These are phyloP conservation scores for Intoshia linei DNA, from an alignment of 1,140 invertebrate genomes.

Conservation along the genomic window DNA sequence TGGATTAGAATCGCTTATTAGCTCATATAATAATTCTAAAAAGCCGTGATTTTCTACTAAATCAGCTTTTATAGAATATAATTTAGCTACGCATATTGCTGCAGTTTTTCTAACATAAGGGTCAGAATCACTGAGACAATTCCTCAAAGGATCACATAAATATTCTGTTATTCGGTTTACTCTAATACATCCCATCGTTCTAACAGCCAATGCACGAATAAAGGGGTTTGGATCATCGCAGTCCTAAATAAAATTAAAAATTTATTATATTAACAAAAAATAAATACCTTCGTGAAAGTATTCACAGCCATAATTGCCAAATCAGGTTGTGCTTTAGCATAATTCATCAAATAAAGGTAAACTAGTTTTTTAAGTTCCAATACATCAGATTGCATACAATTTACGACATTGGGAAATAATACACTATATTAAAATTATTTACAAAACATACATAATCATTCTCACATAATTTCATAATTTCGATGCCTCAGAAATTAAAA, in stretches of 20 bases:
- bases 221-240: constrained; percentile 98
- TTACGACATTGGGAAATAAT: constrained; percentile 89
- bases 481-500: too few relatives aligned
- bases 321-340: constrained; percentile 96
- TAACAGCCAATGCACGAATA: constrained; percentile 77
- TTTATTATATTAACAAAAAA: constrained; percentile 3
- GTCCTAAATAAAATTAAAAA: constrained; percentile 36
- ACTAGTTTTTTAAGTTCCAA: constrained; percentile 94
- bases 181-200: constrained; percentile 97
- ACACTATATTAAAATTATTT: constrained; percentile 28
- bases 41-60: constrained; percentile 94
- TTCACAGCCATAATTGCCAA: constrained; percentile 99
- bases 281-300: constrained; percentile 77
- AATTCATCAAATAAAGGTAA: constrained; percentile 98
- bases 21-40: constrained; percentile 69
- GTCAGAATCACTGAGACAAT: constrained; percentile 80
- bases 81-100: constrained; percentile 87
- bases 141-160: constrained; percentile 77
- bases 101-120: constrained; percentile 96
- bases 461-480: too few relatives aligned
- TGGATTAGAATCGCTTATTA: constrained; percentile 93
- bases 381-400: constrained; percentile 99
- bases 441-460: too few relatives aligned
- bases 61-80: constrained; percentile 87
- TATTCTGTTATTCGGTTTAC: constrained; percentile 99